phyloP scores from a whole-genome alignment of 2,113 vertebrate genomes.

The Siphamia tubifer region DNA sequence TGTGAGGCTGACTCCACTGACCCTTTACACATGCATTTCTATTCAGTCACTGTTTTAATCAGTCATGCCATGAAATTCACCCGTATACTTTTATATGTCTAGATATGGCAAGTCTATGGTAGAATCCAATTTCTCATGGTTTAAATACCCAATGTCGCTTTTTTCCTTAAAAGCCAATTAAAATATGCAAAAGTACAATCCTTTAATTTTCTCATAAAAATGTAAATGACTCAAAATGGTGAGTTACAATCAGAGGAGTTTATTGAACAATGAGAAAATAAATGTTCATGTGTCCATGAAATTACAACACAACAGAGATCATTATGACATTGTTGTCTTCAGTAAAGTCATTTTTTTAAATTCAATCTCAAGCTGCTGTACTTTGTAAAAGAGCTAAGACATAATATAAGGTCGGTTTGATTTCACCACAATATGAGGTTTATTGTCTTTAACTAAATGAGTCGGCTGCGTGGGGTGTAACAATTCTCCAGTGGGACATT shows the following conservation, averaged over 20 bases:
- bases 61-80: conserved; percentile 54
- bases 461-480: not conserved
- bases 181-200: conserved; percentile 67
- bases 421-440: not conserved
- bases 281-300: conserved; percentile 28
- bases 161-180: conserved; percentile 70
- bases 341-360: not conserved
- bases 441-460: conserved; percentile 11
- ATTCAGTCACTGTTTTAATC: conserved; percentile 44
- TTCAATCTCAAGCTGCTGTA: not conserved
- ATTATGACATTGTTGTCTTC: conserved; percentile 13
- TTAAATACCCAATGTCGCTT: conserved; percentile 51
- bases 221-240: conserved; percentile 70
- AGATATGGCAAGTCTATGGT: conserved; percentile 58
- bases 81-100: conserved; percentile 58
- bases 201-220: conserved; percentile 79
- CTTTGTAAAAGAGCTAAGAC: conserved; percentile 10
- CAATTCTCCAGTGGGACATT: conserved; percentile 15
- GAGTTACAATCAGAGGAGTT: conserved; percentile 51
- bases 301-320: conserved; percentile 13
- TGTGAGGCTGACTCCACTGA: conserved; percentile 41
- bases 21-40: conserved; percentile 28
- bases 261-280: conserved; percentile 57
- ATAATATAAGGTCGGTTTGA: conserved; percentile 7
- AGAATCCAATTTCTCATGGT: conserved; percentile 73